Evolutionary conservation across 2,113 vertebrate genomes (phyloP).

Genomic region (Perca fluviatilis): DNA sequence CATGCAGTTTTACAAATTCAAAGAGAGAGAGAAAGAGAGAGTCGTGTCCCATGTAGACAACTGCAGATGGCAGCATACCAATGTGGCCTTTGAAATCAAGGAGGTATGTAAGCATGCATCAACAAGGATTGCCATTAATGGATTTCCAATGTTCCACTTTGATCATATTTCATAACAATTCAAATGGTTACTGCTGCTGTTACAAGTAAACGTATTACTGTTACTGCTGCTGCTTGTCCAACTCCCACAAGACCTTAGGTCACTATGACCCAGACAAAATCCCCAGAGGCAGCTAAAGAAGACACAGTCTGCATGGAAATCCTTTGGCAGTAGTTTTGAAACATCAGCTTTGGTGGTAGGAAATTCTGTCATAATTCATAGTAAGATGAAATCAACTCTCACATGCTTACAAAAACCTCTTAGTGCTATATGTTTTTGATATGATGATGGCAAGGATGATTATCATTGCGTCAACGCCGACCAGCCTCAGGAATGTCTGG

Average conservation of each 20-base stretch:
- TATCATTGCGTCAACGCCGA: slow-evolving; percentile 1
- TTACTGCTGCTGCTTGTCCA: slow-evolving; percentile 39
- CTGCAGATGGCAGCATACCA: slow-evolving; percentile 83
- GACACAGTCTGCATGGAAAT: slow-evolving; percentile 43
- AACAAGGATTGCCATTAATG: slow-evolving; percentile 46
- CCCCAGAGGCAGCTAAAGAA: slow-evolving; percentile 59
- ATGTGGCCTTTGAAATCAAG: slow-evolving; percentile 61
- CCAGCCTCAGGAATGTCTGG: slow-evolving; percentile 56
- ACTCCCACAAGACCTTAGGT: slow-evolving; percentile 42
- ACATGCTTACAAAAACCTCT: slow-evolving; percentile 14
- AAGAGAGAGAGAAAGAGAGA: slow-evolving; percentile 3
- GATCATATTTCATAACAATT: slow-evolving; percentile 18
- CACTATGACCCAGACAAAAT: slow-evolving; percentile 69
- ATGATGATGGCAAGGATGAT: slow-evolving; percentile 21
- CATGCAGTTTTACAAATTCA: neutral
- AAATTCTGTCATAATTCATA: slow-evolving; percentile 55
- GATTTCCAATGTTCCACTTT: slow-evolving; percentile 24
- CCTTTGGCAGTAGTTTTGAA: slow-evolving; percentile 40
- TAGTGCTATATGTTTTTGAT: slow-evolving; percentile 32
- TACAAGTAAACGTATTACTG: slow-evolving; percentile 24
- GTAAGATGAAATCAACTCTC: slow-evolving; percentile 35
- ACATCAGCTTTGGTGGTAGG: slow-evolving; percentile 21
- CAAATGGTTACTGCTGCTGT: slow-evolving; percentile 19
- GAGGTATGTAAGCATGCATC: slow-evolving; percentile 28
- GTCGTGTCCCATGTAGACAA: slow-evolving; percentile 54